Percentiles rank a stretch among this genome's conserved stretches.
Evolutionary conservation across 2,113 vertebrate species (phyloP).

Genomic region (Cebidichthys violaceus): DNA sequence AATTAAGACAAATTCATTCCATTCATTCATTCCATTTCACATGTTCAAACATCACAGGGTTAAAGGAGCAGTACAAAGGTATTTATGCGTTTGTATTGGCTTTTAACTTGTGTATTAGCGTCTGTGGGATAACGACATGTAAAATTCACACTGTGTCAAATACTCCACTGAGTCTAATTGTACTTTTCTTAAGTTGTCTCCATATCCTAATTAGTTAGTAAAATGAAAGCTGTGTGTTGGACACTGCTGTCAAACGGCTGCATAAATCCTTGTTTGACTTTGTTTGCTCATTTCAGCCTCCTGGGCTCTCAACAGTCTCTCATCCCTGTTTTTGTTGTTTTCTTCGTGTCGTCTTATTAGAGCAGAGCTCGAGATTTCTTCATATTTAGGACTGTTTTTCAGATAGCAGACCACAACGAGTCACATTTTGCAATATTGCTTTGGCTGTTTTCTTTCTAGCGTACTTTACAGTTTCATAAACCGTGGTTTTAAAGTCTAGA

Average conservation of each 20-base stretch:
- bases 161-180: conserved; percentile 23
- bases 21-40: not conserved
- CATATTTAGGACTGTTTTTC: not conserved
- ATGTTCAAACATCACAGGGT: no score
- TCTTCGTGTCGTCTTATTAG: conserved; percentile 9
- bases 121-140: not conserved
- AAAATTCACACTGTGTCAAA: conserved; percentile 13
- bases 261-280: conserved; percentile 29
- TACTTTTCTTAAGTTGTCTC: conserved; percentile 28
- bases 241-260: conserved; percentile 44
- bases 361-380: not conserved
- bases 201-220: conserved; percentile 55
- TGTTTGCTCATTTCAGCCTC: conserved; percentile 41
- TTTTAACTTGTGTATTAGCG: not conserved
- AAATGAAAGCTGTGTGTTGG: conserved; percentile 41
- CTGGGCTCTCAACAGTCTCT: conserved; percentile 23
- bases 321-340: conserved; percentile 23
- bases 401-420: not conserved
- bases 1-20: not conserved
- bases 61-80: not conserved
- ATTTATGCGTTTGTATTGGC: not conserved
- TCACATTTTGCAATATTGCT: conserved; percentile 10
- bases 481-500: not conserved
- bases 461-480: not conserved
- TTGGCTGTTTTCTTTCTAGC: not conserved